Evolutionary conservation across 2,113 vertebrate species (phyloP).

Genomic region (Varanus komodoensis): DNA sequence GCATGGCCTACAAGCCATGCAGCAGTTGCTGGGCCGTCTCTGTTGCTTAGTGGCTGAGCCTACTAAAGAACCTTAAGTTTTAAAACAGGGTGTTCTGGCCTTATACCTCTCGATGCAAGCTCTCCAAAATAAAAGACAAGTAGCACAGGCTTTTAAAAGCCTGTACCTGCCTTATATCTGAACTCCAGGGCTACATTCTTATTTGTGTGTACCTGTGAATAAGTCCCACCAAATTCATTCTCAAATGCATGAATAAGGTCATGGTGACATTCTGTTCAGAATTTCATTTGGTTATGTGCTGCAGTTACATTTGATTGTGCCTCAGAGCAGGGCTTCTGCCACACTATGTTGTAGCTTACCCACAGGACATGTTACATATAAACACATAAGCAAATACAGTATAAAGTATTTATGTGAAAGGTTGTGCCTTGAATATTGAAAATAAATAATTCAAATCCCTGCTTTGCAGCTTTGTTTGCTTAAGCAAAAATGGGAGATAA

Average conservation of each 20-base stretch:
- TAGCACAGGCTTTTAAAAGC: too few relatives aligned
- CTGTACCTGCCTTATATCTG: not conserved
- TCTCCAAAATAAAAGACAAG: not conserved
- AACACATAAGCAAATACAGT: not conserved
- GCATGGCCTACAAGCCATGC: not conserved
- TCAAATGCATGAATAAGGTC: not conserved
- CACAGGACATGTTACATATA: not conserved
- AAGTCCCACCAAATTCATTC: not conserved
- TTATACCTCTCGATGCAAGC: not conserved
- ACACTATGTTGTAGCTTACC: not conserved
- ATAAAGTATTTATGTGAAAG: not conserved
- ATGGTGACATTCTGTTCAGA: not conserved
- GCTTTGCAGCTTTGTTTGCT: not conserved
- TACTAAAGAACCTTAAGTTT: not conserved
- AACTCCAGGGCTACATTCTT: not conserved
- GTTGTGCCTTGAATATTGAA: not conserved
- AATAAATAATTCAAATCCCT: not conserved
- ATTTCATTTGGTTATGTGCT: not conserved
- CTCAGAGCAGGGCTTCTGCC: not conserved
- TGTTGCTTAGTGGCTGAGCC: not conserved
- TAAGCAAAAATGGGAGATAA: not conserved
- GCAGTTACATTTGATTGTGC: not conserved
- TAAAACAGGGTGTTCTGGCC: not conserved
- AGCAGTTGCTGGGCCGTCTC: not conserved
- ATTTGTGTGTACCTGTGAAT: not conserved